Conservation (phyloP, 2,113 vertebrate species). For the Mesembrinibis cayennensis region DNA sequence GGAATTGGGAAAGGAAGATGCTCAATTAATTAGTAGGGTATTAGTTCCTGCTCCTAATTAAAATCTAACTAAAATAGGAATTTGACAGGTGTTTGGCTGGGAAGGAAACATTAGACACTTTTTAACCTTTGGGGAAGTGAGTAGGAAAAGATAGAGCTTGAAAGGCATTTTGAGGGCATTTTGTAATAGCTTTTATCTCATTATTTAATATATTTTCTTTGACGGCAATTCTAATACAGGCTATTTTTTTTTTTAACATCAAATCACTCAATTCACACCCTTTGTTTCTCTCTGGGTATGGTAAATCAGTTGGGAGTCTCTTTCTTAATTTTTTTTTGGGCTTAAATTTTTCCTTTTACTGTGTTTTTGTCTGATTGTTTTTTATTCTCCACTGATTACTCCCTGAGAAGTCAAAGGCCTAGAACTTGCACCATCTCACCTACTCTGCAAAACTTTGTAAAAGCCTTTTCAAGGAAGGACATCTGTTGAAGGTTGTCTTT, state of each 20-base stretch:
- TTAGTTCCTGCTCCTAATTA: constrained; percentile 65
- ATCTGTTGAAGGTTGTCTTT: not conserved
- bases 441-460: not conserved
- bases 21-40: constrained; percentile 67
- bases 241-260: not conserved
- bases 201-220: not conserved
- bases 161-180: not conserved
- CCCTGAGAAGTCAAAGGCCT: not conserved
- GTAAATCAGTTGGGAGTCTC: not conserved
- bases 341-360: not conserved
- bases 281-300: not conserved
- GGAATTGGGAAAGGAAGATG: constrained; percentile 28
- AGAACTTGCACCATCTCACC: not conserved
- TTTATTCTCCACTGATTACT: not conserved
- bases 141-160: not conserved
- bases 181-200: not conserved
- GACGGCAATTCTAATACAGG: not conserved
- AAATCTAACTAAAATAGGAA: constrained; percentile 62
- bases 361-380: not conserved
- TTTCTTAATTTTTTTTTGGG: not conserved
- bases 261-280: not conserved
- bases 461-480: not conserved
- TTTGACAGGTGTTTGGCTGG: constrained; percentile 65
- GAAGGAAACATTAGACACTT: constrained; percentile 43
- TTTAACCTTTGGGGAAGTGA: not conserved